phyloP scores from a whole-genome alignment of 1,140 invertebrate genomes.

The Bombus fervidus region DNA sequence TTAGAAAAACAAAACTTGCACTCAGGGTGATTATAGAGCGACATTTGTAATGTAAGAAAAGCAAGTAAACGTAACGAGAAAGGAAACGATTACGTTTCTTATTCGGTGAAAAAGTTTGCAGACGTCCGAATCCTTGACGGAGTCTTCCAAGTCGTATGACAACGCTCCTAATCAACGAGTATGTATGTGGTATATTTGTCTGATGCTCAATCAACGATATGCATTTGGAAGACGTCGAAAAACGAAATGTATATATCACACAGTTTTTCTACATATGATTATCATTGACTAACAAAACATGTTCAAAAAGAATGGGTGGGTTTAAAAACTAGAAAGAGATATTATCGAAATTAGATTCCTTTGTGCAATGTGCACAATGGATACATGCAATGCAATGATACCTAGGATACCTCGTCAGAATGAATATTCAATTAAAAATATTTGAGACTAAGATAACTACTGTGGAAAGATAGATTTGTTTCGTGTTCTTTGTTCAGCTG shows the following conservation, averaged over 20 bases:
- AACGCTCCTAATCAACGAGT: constrained; percentile 46
- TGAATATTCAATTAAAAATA: background rate
- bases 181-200: constrained; percentile 43
- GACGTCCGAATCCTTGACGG: constrained; percentile 44
- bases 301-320: background rate
- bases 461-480: background rate
- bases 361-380: background rate
- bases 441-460: background rate
- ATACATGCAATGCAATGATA: no score
- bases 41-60: background rate
- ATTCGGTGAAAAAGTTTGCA: background rate
- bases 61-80: background rate
- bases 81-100: constrained; percentile 30
- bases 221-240: constrained; percentile 60
- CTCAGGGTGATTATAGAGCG: constrained; percentile 46
- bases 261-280: constrained; percentile 30
- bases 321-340: background rate
- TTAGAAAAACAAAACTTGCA: background rate
- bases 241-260: constrained; percentile 35
- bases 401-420: background rate
- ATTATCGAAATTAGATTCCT: constrained; percentile 21
- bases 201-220: constrained; percentile 55
- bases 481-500: background rate
- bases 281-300: constrained; percentile 25
- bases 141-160: constrained; percentile 62